A percentile compares a stretch with the other conserved stretches of the same genome.
Conservation (phyloP, 2,797 vertebrate species). For the Melanotaenia boesemani region DNA sequence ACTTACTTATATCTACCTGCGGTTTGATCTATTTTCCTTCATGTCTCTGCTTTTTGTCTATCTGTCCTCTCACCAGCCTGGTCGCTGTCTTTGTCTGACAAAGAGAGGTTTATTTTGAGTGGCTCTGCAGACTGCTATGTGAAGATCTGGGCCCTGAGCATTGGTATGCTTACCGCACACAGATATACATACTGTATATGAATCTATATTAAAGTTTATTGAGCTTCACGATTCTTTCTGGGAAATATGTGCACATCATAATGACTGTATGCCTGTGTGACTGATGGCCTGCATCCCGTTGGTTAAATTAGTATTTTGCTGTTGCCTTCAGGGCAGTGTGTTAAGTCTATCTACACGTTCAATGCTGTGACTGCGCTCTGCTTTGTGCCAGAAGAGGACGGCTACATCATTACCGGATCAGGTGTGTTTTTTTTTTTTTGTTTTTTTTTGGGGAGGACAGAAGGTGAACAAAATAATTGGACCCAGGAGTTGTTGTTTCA, state of each 20-base stretch:
- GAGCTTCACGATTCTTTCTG: conserved; percentile 35
- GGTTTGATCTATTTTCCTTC: conserved; percentile 29
- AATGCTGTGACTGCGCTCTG: conserved; percentile 83
- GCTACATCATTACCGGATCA: conserved; percentile 85
- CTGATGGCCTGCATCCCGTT: conserved; percentile 39
- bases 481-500: conserved; percentile 1
- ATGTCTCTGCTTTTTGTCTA: conserved; percentile 40
- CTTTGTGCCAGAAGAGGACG: conserved; percentile 81
- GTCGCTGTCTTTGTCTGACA: conserved; percentile 76
- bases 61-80: conserved; percentile 68
- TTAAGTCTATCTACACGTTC: conserved; percentile 88
- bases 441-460: conserved; percentile 5
- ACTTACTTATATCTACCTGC: conserved; percentile 29
- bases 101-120: conserved; percentile 85
- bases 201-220: conserved; percentile 19
- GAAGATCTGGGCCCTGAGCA: conserved; percentile 85
- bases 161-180: conserved; percentile 71
- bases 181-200: conserved; percentile 13
- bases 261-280: conserved; percentile 47
- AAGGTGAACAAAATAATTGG: conserved; percentile 22
- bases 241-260: conserved; percentile 23
- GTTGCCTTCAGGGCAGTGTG: conserved; percentile 82
- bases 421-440: conserved; percentile 56
- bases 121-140: conserved; percentile 85
- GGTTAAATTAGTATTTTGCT: conserved; percentile 60